Conservation (phyloP, 2,113 vertebrate species). For the sheep (Ovis aries) region DNA sequence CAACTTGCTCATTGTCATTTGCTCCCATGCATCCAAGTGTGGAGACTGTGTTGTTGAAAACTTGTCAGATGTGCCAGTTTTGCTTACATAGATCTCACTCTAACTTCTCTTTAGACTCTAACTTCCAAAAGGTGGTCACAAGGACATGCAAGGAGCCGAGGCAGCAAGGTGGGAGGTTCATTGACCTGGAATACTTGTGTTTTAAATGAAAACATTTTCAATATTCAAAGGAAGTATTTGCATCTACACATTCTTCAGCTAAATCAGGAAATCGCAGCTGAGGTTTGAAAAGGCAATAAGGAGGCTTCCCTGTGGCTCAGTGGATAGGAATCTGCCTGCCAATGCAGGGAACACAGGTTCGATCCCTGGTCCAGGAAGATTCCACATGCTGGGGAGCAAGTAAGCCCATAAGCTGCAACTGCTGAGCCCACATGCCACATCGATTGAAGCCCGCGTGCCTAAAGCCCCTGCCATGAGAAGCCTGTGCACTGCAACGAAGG, state of each 20-base stretch:
- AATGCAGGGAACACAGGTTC: background rate
- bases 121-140: background rate
- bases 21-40: background rate
- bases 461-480: background rate
- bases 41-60: background rate
- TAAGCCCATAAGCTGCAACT: background rate
- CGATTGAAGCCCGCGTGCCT: background rate
- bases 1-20: background rate
- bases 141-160: rapidly evolving
- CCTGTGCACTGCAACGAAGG: background rate
- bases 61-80: background rate
- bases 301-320: background rate
- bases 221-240: background rate
- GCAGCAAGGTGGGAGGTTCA: background rate
- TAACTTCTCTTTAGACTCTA: background rate
- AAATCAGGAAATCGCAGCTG: background rate
- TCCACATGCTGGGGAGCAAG: background rate
- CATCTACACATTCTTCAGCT: background rate
- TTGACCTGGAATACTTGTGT: background rate
- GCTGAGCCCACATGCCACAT: background rate
- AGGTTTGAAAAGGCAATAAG: background rate
- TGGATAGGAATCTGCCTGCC: background rate
- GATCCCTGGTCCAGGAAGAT: background rate
- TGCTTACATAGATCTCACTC: background rate
- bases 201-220: slow-evolving; percentile 5